Evolutionary conservation across 2,797 vertebrate genomes (phyloP).

Genomic region (Mormyrops boulengeri): DNA sequence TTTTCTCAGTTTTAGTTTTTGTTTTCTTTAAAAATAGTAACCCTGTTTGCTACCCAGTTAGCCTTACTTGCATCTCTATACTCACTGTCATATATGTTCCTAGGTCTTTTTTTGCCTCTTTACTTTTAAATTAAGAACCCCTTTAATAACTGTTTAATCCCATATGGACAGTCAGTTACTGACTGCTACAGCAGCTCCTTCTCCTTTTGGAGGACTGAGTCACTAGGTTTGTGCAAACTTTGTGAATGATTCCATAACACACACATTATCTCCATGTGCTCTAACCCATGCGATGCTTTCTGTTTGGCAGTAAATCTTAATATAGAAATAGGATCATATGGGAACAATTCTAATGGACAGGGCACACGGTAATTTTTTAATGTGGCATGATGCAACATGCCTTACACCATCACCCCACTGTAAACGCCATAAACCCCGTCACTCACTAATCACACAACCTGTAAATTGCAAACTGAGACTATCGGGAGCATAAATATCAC

Average conservation of each 20-base stretch:
- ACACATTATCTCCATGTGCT: not conserved
- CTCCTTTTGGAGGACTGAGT: not conserved
- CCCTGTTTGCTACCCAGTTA: not conserved
- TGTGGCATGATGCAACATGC: not conserved
- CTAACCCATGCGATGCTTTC: not conserved
- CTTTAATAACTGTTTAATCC: not conserved
- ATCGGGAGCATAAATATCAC: not conserved
- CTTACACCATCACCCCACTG: not conserved
- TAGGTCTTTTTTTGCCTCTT: not conserved
- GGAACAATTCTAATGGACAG: not conserved
- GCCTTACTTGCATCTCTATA: not conserved
- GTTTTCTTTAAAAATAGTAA: not conserved
- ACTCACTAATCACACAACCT: not conserved
- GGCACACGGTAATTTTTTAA: not conserved
- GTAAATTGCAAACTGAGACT: not conserved
- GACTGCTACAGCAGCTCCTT: not conserved
- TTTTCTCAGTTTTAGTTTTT: not conserved
- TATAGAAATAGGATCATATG: not conserved
- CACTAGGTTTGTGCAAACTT: not conserved
- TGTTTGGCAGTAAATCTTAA: not conserved
- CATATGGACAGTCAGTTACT: not conserved
- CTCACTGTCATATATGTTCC: not conserved
- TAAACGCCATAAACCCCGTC: not conserved
- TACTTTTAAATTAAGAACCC: not conserved
- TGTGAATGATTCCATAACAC: not conserved